Evolutionary conservation across 2,113 vertebrate species (phyloP), one percentile per base, ranked within the genome.

Genomic region (Anolis carolinensis): DNA sequence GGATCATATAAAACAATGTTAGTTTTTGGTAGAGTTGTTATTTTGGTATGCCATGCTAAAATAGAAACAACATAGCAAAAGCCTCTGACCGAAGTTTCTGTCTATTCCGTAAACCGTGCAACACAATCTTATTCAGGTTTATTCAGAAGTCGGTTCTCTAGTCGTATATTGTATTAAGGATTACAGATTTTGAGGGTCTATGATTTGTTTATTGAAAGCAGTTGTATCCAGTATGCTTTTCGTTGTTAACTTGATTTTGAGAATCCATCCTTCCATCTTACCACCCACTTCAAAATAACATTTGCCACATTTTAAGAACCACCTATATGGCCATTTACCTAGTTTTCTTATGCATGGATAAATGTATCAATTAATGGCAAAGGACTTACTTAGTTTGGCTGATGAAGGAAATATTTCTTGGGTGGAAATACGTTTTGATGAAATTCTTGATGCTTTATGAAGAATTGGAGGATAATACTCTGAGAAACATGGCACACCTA

Each of bases 11-110:
- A 86, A 63, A 88, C 86, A 81, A 30, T 81, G 62, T 59, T 67
- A 88, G 84, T 91, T 94, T 89, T 88, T 92, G 87, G 84, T 88
- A 93, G 87, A 2, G 0, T 92, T 90, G 84, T 89, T 89, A 88
- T 85, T 89, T 91, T 92, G 88, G 93, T 80, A 94, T 94, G 92
- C 90, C 93, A 94, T 93, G 93, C 93, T 93, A 92, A 90, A 94
- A 93, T 85, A 88, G 65, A 89, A 82, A 0, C 52, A 84, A 84
- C 59, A 30, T 88, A 88, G 79, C 39, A 73, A 34, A 75, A 76
- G 83, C 90, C 86, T 89, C 82, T 90, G 91, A 94, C 87, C 90
- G 84, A 87, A 91, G 83, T 86, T 86, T 65, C 27, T 65, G 44
- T 62, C 81, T 70, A 30, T 59, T 27, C 50, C 59, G n/a, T 67